phyloP scores from a whole-genome alignment of 2,113 vertebrate species.

The Ancistrus triradiatus region DNA sequence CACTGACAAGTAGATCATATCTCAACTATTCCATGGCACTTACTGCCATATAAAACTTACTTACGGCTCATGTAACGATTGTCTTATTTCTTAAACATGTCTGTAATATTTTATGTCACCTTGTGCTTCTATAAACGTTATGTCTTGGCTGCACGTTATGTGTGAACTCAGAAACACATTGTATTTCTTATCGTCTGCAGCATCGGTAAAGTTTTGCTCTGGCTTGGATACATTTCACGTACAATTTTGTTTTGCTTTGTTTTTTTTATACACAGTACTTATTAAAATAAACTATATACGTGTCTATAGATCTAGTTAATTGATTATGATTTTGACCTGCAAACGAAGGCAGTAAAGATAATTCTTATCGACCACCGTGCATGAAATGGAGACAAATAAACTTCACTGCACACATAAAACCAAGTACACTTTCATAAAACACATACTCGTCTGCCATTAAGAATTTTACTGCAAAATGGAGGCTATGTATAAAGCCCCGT shows the following conservation, averaged over 20 bases:
- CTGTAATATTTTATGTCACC: conserved; percentile 42
- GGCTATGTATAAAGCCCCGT: conserved; percentile 87
- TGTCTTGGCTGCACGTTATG: neutral
- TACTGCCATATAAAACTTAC: conserved; percentile 46
- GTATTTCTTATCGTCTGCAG: too few species aligned
- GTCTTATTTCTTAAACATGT: conserved; percentile 39
- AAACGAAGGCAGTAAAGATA: too few species aligned
- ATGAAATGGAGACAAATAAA: conserved; percentile 68
- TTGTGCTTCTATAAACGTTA: conserved; percentile 27
- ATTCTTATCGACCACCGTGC: too few species aligned
- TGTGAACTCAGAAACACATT: neutral
- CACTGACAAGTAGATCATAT: conserved; percentile 41
- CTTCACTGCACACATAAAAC: conserved; percentile 79
- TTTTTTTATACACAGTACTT: too few species aligned
- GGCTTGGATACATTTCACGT: neutral
- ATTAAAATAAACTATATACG: too few species aligned
- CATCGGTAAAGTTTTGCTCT: too few species aligned
- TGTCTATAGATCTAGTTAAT: too few species aligned
- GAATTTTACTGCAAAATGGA: conserved; percentile 93
- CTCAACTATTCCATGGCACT: conserved; percentile 46
- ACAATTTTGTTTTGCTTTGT: neutral
- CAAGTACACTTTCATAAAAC: conserved; percentile 85
- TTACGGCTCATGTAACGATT: conserved; percentile 41
- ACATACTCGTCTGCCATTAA: conserved; percentile 90
- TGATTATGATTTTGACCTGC: too few species aligned